Evolutionary conservation across 2,888 invertebrate species (phyloP).

Genomic region (Bibio marci): DNA sequence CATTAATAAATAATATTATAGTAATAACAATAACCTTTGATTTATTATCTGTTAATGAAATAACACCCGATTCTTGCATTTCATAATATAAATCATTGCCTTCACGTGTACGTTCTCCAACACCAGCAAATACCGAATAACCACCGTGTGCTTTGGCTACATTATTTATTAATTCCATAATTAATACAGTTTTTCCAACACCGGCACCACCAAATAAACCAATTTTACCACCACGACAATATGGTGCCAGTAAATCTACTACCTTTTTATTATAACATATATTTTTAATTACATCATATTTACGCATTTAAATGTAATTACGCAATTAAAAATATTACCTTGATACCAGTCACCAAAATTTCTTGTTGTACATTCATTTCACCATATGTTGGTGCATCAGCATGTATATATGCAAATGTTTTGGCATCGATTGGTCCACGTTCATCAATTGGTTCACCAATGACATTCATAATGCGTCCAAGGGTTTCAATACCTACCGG

Average conservation of each 20-base stretch:
- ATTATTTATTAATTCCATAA: slow-evolving; percentile 93
- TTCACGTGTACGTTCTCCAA: slow-evolving; percentile 90
- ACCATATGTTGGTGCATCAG: slow-evolving; percentile 78
- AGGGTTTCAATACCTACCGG: slow-evolving; percentile 82
- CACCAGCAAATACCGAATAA: slow-evolving; percentile 90
- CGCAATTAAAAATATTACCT: too few species aligned
- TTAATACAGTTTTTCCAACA: slow-evolving; percentile 88
- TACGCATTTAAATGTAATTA: too few species aligned
- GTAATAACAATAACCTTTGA: slow-evolving; percentile 45
- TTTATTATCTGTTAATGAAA: slow-evolving; percentile 73
- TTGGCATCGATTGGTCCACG: slow-evolving; percentile 72
- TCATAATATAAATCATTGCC: slow-evolving; percentile 92
- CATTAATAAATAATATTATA: neutral
- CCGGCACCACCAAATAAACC: slow-evolving; percentile 88
- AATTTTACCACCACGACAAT: slow-evolving; percentile 88
- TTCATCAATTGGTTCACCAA: slow-evolving; percentile 70
- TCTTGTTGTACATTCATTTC: slow-evolving; percentile 86
- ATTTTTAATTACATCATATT: too few species aligned
- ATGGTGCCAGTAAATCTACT: slow-evolving; percentile 81
- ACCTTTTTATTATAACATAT: slow-evolving; percentile 37
- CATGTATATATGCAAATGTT: slow-evolving; percentile 67
- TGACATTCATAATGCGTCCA: slow-evolving; percentile 87
- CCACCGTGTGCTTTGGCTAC: slow-evolving; percentile 92
- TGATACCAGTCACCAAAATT: slow-evolving; percentile 81
- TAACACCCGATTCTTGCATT: slow-evolving; percentile 89